Base-by-base conservation (phyloP, 37 sponge, comb jelly and placozoan genomes). In the Oscarella lobularis region DNA sequence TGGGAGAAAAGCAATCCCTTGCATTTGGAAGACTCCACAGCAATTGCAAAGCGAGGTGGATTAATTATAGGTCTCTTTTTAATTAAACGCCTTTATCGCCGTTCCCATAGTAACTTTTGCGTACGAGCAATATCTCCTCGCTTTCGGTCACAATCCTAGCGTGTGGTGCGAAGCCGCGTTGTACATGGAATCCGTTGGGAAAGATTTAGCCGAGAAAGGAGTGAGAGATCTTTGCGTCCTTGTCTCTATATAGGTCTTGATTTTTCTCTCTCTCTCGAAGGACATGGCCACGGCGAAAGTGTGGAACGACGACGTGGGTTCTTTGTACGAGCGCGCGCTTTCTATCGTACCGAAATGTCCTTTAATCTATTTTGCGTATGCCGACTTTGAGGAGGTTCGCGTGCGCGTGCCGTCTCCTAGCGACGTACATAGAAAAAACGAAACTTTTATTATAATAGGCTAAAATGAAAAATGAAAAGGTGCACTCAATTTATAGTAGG, bases 1-100 rank as follows among this genome's bases (percentile, higher is more conserved):
- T 96, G 98, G 98, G 98, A 96, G 81, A 92, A 89, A 72, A 85
- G 81, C 39, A 96, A 96, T 40, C 93, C 93, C 32, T 84, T 87
- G 39, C 80, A 84, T 33, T 85, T 85, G n/a, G 90, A 89, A 40
- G 90, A 92, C 39, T 73, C 76, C 33, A 35, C 70, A 6, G 36
- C 77, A 33, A 54, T 96, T 2, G 82, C 84, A 55, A 92, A 92
- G 85, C 72, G 93, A 85, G 98, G 95, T 90, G 33, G 14, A 48
- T 48, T 48, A 9, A 48, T 48, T 48, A 48, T n/a, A n/a, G n/a
- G n/a, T n/a, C n/a, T n/a, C n/a, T n/a, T n/a, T n/a, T n/a, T n/a
- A n/a, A n/a, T n/a, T n/a, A n/a, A n/a, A n/a, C n/a, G n/a, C n/a
- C n/a, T n/a, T n/a, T n/a, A n/a, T n/a, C n/a, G n/a, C 20, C 20